phyloP scores from a whole-genome alignment of 2,888 invertebrate species.

The Orthonevra nobilis region DNA sequence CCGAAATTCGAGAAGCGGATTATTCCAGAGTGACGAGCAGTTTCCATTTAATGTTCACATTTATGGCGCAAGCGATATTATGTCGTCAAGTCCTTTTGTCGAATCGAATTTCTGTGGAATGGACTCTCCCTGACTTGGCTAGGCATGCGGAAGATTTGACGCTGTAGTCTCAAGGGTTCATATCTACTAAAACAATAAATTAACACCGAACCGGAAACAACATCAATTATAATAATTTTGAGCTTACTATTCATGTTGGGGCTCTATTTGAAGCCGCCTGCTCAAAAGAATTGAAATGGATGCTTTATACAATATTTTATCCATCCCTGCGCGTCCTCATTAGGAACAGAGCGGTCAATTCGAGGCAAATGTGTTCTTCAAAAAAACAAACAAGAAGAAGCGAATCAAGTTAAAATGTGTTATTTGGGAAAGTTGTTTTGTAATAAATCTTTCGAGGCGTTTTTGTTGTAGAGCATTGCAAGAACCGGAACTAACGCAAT shows the following conservation, averaged over 20 bases:
- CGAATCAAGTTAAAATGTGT: conserved; percentile 54
- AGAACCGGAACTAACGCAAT: conserved; percentile 71
- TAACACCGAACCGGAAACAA: conserved; percentile 62
- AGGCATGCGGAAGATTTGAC: conserved; percentile 60
- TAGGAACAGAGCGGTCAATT: conserved; percentile 52
- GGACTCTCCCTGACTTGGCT: conserved; percentile 19
- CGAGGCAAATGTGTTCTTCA: conserved; percentile 40
- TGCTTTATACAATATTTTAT: conserved; percentile 43
- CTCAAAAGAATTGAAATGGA: conserved; percentile 2
- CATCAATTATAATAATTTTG: conserved; percentile 59
- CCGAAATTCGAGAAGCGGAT: conserved; percentile 49
- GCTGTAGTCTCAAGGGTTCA: conserved; percentile 48
- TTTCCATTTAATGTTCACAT: conserved; percentile 64
- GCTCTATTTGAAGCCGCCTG: conserved; percentile 36
- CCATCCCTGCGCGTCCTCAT: conserved; percentile 34
- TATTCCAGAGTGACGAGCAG: conserved; percentile 56
- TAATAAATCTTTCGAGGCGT: conserved; percentile 58
- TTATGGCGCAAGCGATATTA: conserved; percentile 48
- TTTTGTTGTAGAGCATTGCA: conserved; percentile 59
- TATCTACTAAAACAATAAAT: conserved; percentile 61
- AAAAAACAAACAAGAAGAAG: no score
- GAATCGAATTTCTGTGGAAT: conserved; percentile 28
- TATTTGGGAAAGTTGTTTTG: conserved; percentile 32
- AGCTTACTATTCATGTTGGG: conserved; percentile 32
- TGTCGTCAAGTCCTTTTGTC: conserved; percentile 57